Base-by-base conservation (phyloP, 1,140 invertebrate species). In the Zaprionus vittiger region DNA sequence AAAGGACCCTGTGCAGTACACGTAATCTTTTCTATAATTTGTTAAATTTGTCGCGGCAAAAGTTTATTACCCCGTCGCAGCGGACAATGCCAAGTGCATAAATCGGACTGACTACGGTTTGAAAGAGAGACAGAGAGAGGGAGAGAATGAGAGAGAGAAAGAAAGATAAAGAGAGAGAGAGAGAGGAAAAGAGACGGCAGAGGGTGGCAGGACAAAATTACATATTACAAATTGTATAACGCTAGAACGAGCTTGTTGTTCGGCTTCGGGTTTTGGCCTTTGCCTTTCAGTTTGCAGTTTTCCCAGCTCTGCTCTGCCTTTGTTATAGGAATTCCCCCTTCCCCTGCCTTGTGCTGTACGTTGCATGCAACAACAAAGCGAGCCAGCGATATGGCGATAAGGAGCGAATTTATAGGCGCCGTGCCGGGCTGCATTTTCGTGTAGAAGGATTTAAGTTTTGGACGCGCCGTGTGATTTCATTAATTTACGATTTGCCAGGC, bases 1-100 rank as follows among this genome's bases (percentile, higher is more conserved):
- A 59, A 15, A 52, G 44, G 20, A 41, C 49, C 26, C 47, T n/a
- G 55, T 26, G 41, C 64, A 57, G 70, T 52, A 72, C 83, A 87
- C 84, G 84, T 87, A 87, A 87, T 87, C 84, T 87, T 87, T 89
- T 83, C 84, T 87, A 87, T 87, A 89, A 87, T 87, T 87, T 89
- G 84, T 87, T 87, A 87, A 87, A 87, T 87, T 87, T 89, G 84
- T 87, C 84, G 84, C 84, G 81, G 78, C 84, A 84, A 87, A 89
- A 84, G 84, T 87, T 87, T 87, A 87, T 87, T 89, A 87, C 85
- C 69, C 81, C 81, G 74, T 67, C 78, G 70, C 34, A 59, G 81
- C 69, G 83, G 84, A 89, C 84, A 87, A 87, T 84, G 54, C 71
- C 68, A 76, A 87, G 71, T 87, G 83, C 83, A 87, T 87, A 87